Conservation (phyloP, 2,888 invertebrate genomes). For the Zygogramma bicolorata region DNA sequence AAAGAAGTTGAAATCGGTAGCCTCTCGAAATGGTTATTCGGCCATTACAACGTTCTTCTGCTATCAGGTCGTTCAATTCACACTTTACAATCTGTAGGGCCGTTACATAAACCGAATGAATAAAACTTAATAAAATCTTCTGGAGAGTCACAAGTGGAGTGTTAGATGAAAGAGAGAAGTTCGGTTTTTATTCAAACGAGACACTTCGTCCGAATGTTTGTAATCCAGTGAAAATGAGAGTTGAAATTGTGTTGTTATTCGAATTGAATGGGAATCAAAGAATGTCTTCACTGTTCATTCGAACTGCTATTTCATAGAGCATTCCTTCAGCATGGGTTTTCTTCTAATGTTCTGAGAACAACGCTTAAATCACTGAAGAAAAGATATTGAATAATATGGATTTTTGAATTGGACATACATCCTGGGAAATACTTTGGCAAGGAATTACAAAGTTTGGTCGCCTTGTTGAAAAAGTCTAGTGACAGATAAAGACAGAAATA, state of each 20-base stretch:
- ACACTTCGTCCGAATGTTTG: background rate
- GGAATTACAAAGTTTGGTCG: too few species aligned
- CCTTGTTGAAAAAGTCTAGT: too few species aligned
- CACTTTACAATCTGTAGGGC: conserved; percentile 53
- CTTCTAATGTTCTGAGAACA: too few species aligned
- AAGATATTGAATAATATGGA: too few species aligned
- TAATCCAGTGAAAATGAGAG: background rate
- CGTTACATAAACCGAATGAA: conserved; percentile 50
- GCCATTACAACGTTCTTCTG: conserved; percentile 48
- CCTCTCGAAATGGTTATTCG: conserved; percentile 48
- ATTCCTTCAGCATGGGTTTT: too few species aligned
- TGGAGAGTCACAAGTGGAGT: conserved; percentile 11
- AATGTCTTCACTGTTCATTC: too few species aligned
- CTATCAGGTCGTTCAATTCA: conserved; percentile 56
- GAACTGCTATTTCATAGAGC: too few species aligned
- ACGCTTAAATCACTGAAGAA: too few species aligned
- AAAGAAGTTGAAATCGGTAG: conserved; percentile 38
- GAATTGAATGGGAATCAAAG: background rate
- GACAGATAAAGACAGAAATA: too few species aligned
- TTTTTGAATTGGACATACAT: too few species aligned
- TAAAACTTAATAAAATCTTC: conserved; percentile 46
- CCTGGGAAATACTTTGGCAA: too few species aligned
- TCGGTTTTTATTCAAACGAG: background rate
- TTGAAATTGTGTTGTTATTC: background rate
- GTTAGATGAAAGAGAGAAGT: background rate